Conservation (phyloP, 2,888 invertebrate species). For the Cryptocheilus praepositus region DNA sequence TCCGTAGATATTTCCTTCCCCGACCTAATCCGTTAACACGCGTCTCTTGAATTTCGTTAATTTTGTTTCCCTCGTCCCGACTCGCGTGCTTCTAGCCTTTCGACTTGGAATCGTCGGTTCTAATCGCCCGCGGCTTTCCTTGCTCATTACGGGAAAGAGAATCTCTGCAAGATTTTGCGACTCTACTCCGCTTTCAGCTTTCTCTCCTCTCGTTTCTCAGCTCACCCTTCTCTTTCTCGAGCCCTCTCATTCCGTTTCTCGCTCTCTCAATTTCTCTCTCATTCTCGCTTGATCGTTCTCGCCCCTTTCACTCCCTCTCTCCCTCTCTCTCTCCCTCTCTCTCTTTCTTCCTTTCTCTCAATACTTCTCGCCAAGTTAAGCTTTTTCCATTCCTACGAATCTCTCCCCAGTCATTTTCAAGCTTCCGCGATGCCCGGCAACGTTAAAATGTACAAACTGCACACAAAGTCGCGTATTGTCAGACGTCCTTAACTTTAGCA, state of each 20-base stretch:
- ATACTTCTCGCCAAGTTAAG: not conserved
- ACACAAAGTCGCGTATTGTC: no score
- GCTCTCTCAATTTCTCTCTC: slow-evolving; percentile 13
- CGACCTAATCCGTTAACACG: slow-evolving; percentile 20
- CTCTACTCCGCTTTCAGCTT: no score
- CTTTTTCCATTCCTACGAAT: slow-evolving; percentile 1
- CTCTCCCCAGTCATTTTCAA: not conserved
- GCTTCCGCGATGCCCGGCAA: not conserved
- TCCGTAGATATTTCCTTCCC: not conserved
- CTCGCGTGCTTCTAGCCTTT: slow-evolving; percentile 39
- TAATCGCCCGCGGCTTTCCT: slow-evolving; percentile 24
- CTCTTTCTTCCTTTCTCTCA: not conserved
- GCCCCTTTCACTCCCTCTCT: slow-evolving; percentile 23
- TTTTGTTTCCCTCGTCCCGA: slow-evolving; percentile 33
- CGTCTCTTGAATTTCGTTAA: slow-evolving; percentile 1
- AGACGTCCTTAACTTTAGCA: no score
- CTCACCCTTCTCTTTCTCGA: slow-evolving; percentile 8
- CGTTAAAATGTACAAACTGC: no score
- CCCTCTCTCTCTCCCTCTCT: slow-evolving; percentile 9
- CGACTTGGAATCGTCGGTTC: slow-evolving; percentile 20
- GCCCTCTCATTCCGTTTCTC: slow-evolving; percentile 11
- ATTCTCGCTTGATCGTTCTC: slow-evolving; percentile 5
- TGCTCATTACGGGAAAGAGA: slow-evolving; percentile 21
- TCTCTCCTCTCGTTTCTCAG: not conserved
- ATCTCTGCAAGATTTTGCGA: slow-evolving; percentile 1